Base-by-base conservation (phyloP, 2,797 vertebrate genomes). In the Rhynchonycteris naso region DNA sequence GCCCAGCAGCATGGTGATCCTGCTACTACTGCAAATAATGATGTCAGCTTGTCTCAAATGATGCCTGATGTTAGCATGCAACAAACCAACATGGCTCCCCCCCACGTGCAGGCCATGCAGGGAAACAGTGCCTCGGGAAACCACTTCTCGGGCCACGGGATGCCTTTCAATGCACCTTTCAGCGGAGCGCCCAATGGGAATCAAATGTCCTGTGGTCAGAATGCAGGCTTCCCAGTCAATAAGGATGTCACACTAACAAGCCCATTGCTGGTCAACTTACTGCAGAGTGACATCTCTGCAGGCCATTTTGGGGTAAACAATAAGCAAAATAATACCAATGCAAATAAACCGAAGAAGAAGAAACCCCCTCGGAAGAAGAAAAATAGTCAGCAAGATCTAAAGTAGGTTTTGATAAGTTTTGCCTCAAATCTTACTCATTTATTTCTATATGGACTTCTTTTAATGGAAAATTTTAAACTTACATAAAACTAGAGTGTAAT, bases 291-390 rank as follows among this genome's bases (percentile, higher is more conserved):
- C 96, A 99, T 99, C 97, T 99, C 99, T 75, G 99, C 99, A 22
- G 99, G 99, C 96, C 99, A 99, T 98, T 99, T 99, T 97, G 99
- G 99, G 75, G 99, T 99, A 91, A 99, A 99, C 97, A 99, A 98
- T 98, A 99, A 99, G 97, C 99, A 99, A 95, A 99, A 99, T 93
- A 99, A 98, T 63, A 98, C 98, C 86, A 99, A 98, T 96, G 98
- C 98, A 97, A 98, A 98, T 96, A 99, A 99, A 98, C 99, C 99
- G 35, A 99, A 99, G 98, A 99, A 99, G 98, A 99, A 99, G 98
- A 99, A 99, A 97, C 99, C 99, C n/a, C 99, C 99, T 89, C 98
- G 99, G 95, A 99, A 99, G 98, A 99, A 99, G 98, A 99, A 99
- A 97, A 98, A 99, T 83, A 98, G 98, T 97, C 98, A 98, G 93